Evolutionary conservation across 2,113 vertebrate species (phyloP).

Genomic region (Bubalus kerabau): DNA sequence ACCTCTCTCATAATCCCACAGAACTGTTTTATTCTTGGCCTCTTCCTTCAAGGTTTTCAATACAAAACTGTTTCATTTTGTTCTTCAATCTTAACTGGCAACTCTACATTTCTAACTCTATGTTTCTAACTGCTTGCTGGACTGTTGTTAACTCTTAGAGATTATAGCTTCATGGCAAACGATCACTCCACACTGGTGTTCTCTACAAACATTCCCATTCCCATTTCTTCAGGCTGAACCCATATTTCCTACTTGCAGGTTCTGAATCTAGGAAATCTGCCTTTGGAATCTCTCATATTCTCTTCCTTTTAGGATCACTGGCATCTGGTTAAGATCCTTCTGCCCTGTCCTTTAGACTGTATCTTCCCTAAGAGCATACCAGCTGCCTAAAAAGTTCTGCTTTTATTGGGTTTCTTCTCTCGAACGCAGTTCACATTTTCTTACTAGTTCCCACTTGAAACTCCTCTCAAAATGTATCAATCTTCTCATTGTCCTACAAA

Average conservation of each 20-base stretch:
- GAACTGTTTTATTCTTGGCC: background rate
- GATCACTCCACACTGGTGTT: background rate
- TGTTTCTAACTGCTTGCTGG: background rate
- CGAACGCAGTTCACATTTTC: background rate
- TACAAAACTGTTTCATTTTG: background rate
- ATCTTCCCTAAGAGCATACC: background rate
- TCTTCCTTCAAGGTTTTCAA: background rate
- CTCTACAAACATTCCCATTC: background rate
- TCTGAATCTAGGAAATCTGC: background rate
- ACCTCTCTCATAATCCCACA: background rate
- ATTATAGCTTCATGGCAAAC: background rate
- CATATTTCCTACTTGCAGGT: background rate
- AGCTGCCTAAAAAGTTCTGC: background rate
- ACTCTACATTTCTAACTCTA: background rate
- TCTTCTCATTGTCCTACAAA: background rate
- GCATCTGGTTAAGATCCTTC: background rate
- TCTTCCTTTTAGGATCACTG: background rate
- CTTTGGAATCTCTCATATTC: background rate
- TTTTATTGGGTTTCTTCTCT: background rate
- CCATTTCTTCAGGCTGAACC: background rate
- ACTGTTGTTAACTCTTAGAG: background rate
- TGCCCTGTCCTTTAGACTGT: background rate
- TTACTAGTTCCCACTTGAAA: background rate
- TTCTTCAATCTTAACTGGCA: background rate
- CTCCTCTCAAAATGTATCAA: background rate